These are phyloP conservation scores for Diplogasteroides magnus DNA, from an alignment of 1,140 invertebrate genomes.

Conservation along the genomic window DNA sequence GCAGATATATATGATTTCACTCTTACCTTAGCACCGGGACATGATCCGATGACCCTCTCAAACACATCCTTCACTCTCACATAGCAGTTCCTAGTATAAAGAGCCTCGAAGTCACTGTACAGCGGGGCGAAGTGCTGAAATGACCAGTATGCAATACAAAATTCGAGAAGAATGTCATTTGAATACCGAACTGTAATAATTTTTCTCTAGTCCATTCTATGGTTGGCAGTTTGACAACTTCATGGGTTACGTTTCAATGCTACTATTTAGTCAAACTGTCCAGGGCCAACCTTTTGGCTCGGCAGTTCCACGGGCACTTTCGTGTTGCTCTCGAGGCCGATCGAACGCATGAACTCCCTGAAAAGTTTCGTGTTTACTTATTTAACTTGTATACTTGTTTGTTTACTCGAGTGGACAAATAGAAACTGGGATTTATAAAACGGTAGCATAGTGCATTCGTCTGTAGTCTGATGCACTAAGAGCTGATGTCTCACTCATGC, in stretches of 20 bases:
- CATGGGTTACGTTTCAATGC: too few species aligned
- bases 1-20: too few species aligned
- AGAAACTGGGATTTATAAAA: too few species aligned
- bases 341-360: not conserved
- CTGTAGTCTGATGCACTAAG: too few species aligned
- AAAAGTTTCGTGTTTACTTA: not conserved
- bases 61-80: conserved; percentile 60
- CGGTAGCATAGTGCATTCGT: too few species aligned
- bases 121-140: conserved; percentile 60
- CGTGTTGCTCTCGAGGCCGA: not conserved
- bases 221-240: not conserved
- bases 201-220: not conserved
- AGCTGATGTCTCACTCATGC: too few species aligned
- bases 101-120: conserved; percentile 61
- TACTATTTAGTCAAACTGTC: not conserved
- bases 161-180: too few species aligned
- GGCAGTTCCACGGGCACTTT: not conserved
- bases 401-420: too few species aligned
- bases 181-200: too few species aligned
- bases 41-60: conserved; percentile 46
- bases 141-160: not conserved
- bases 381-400: too few species aligned
- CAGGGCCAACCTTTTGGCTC: not conserved
- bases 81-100: conserved; percentile 62
- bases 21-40: conserved; percentile 44